Percentiles rank a stretch among this genome's conserved stretches.
Evolutionary conservation across 2,888 invertebrate genomes (phyloP).

Genomic region (Drosophila kanekoi): DNA sequence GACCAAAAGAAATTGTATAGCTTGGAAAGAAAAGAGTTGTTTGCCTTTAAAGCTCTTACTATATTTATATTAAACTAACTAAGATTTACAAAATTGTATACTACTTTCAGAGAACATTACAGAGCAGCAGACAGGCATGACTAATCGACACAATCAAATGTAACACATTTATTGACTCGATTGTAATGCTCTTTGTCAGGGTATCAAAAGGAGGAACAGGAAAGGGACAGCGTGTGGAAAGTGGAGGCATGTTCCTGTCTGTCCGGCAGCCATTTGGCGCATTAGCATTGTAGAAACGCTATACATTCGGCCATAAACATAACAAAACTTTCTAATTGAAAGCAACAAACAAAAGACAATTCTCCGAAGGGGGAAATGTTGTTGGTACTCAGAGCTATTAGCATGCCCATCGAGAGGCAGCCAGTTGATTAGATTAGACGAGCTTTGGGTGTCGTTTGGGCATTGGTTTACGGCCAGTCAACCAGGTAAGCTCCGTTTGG

Average conservation of each 20-base stretch:
- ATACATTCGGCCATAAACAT: conserved; percentile 51
- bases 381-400: conserved; percentile 25
- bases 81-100: no score
- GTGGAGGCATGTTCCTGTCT: background rate
- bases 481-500: conserved; percentile 45
- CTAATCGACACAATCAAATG: background rate
- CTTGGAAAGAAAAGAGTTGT: no score
- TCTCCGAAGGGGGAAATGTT: conserved; percentile 13
- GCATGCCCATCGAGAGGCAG: conserved; percentile 8
- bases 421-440: conserved; percentile 58
- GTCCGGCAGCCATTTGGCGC: conserved; percentile 56
- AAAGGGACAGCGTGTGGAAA: background rate
- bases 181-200: background rate
- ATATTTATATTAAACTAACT: no score
- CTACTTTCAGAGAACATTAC: no score
- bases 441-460: conserved; percentile 32
- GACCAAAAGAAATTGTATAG: no score
- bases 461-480: conserved; percentile 19
- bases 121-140: background rate
- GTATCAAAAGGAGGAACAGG: background rate
- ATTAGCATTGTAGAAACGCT: conserved; percentile 51
- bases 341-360: conserved; percentile 36
- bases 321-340: conserved; percentile 70
- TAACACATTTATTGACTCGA: background rate
- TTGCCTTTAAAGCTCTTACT: no score